Percentiles rank a stretch among this genome's conserved stretches.
phyloP scores from a whole-genome alignment of 1,140 invertebrate species.

The Nomia melanderi region DNA sequence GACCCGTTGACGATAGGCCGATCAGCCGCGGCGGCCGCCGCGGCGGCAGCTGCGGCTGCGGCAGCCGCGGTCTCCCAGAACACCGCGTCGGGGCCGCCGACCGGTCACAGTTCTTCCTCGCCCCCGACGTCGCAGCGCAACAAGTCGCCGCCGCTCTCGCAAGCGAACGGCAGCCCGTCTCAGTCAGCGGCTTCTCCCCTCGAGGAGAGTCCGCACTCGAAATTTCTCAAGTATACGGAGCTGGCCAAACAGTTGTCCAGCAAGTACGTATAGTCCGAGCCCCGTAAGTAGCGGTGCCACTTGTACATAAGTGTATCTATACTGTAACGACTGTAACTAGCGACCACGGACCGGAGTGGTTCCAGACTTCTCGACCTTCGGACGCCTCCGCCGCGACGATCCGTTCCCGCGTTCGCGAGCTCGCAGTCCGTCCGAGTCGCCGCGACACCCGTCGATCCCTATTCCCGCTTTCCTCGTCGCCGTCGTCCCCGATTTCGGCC shows the following conservation, averaged over 20 bases:
- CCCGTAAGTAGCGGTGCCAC: slow-evolving; percentile 80
- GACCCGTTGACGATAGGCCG: slow-evolving; percentile 84
- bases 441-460: not conserved
- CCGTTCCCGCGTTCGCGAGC: slow-evolving; percentile 12
- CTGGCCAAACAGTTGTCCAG: slow-evolving; percentile 97
- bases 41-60: slow-evolving; percentile 73
- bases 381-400: slow-evolving; percentile 31
- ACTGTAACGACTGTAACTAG: slow-evolving; percentile 75
- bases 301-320: slow-evolving; percentile 82
- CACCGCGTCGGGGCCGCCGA: slow-evolving; percentile 71
- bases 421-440: slow-evolving; percentile 33
- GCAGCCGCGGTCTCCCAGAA: slow-evolving; percentile 81
- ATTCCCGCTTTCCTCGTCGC: not conserved
- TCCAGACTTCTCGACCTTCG: slow-evolving; percentile 43
- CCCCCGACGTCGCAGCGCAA: slow-evolving; percentile 77
- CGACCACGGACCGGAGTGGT: slow-evolving; percentile 52
- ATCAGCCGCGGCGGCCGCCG: slow-evolving; percentile 77
- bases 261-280: slow-evolving; percentile 91
- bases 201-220: slow-evolving; percentile 96
- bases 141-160: slow-evolving; percentile 80
- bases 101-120: slow-evolving; percentile 68
- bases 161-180: slow-evolving; percentile 81
- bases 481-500: not conserved
- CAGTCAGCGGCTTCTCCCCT: slow-evolving; percentile 81
- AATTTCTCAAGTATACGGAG: slow-evolving; percentile 98